Percentiles rank a stretch among this genome's conserved stretches.
Evolutionary conservation across 2,888 invertebrate species (phyloP).

Genomic region (Aquatica leii): DNA sequence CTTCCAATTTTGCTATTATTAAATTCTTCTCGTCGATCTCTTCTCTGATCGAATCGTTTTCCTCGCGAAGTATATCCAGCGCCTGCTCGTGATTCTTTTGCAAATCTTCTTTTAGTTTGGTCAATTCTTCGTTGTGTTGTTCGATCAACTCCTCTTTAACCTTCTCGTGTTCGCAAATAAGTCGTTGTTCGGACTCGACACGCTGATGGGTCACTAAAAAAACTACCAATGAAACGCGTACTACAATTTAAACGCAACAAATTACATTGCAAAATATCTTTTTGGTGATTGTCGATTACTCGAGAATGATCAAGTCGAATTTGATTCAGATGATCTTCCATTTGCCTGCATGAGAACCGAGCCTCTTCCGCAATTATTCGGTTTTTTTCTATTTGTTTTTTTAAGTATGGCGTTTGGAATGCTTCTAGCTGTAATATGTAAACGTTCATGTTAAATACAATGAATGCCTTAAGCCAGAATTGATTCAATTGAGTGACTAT

Average conservation of each 20-base stretch:
- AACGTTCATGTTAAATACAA: no score
- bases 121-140: conserved; percentile 53
- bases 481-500: no score
- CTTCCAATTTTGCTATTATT: conserved; percentile 46
- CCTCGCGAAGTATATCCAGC: conserved; percentile 57
- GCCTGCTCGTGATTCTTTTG: conserved; percentile 56
- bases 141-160: conserved; percentile 44
- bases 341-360: conserved; percentile 56
- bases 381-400: conserved; percentile 62
- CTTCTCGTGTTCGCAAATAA: conserved; percentile 50
- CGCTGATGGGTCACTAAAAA: conserved; percentile 58
- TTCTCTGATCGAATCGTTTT: conserved; percentile 58
- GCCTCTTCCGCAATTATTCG: conserved; percentile 61
- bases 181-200: conserved; percentile 50
- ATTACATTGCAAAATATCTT: conserved; percentile 54
- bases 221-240: not conserved
- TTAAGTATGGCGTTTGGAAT: conserved; percentile 65
- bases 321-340: conserved; percentile 61
- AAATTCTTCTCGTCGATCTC: conserved; percentile 56
- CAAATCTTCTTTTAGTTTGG: conserved; percentile 52
- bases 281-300: conserved; percentile 52
- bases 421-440: conserved; percentile 67
- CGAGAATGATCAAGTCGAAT: conserved; percentile 57
- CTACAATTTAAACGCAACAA: no score
- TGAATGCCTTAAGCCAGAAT: no score